phyloP scores from a whole-genome alignment of 2,113 vertebrate genomes.

The Phalacrocorax pelagicus region DNA sequence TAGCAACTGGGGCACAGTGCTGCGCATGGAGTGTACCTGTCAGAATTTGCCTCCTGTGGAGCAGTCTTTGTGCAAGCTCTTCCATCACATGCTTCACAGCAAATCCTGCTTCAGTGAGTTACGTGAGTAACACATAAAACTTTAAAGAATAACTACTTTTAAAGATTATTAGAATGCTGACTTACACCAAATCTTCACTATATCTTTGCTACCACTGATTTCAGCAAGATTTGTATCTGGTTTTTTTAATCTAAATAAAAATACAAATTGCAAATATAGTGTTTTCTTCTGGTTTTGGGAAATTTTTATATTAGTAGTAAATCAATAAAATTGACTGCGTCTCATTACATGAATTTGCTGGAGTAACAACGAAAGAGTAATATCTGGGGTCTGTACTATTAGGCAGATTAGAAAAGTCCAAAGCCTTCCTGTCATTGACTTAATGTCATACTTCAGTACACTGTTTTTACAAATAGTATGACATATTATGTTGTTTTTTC shows the following conservation, averaged over 20 bases:
- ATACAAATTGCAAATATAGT: neutral
- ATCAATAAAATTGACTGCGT: neutral
- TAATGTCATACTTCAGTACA: neutral
- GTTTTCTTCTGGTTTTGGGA: neutral
- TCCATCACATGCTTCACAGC: slow-evolving; percentile 82
- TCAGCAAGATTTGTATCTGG: neutral
- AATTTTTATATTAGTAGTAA: neutral
- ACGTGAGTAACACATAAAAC: neutral
- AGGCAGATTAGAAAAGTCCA: neutral
- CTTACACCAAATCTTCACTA: neutral
- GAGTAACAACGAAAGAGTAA: neutral
- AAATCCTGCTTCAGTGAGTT: slow-evolving; percentile 83
- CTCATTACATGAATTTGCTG: neutral
- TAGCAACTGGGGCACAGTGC: slow-evolving; percentile 77
- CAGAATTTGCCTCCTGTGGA: slow-evolving; percentile 36
- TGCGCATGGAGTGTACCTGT: slow-evolving; percentile 83
- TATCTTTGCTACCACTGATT: neutral
- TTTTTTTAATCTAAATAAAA: neutral
- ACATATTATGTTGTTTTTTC: neutral
- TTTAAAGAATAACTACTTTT: neutral
- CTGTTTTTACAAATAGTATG: neutral
- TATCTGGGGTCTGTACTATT: neutral
- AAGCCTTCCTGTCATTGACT: neutral
- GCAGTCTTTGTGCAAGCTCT: slow-evolving; percentile 73
- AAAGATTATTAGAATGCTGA: neutral